Evolutionary conservation across 1,140 invertebrate species (phyloP).

Genomic region (Trypoxylus dichotomus): DNA sequence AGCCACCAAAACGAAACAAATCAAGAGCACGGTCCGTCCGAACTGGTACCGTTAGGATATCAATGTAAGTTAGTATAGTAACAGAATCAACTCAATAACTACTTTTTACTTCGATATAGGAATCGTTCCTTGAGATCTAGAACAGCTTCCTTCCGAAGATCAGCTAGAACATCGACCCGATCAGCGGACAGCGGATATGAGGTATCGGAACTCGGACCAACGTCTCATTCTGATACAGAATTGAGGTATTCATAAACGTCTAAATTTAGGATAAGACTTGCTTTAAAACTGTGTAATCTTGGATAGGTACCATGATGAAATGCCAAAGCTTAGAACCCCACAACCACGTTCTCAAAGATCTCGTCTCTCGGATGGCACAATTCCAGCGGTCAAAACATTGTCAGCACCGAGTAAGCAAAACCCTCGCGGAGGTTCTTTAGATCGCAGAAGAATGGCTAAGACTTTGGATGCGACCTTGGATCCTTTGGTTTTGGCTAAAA

Average conservation of each 20-base stretch:
- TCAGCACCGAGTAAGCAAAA: not conserved
- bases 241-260: slow-evolving; percentile 53
- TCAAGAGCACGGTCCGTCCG: slow-evolving; percentile 51
- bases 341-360: slow-evolving; percentile 49
- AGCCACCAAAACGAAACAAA: slow-evolving; percentile 68
- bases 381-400: not conserved
- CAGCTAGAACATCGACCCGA: slow-evolving; percentile 68
- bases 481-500: slow-evolving; percentile 53
- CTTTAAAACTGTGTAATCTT: no score
- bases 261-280: not conserved
- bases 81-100: not conserved
- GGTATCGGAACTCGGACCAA: slow-evolving; percentile 44
- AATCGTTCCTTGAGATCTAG: slow-evolving; percentile 54
- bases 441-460: slow-evolving; percentile 51
- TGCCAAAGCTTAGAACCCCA: slow-evolving; percentile 39
- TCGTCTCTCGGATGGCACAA: slow-evolving; percentile 50
- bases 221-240: slow-evolving; percentile 62
- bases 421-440: slow-evolving; percentile 51
- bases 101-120: slow-evolving; percentile 6
- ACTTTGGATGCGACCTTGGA: slow-evolving; percentile 46
- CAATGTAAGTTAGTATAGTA: slow-evolving; percentile 41
- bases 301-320: slow-evolving; percentile 54
- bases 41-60: slow-evolving; percentile 31
- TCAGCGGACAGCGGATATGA: slow-evolving; percentile 65
- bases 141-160: slow-evolving; percentile 62